phyloP scores from a whole-genome alignment of 2,113 vertebrate genomes.

The Camelus bactrianus region DNA sequence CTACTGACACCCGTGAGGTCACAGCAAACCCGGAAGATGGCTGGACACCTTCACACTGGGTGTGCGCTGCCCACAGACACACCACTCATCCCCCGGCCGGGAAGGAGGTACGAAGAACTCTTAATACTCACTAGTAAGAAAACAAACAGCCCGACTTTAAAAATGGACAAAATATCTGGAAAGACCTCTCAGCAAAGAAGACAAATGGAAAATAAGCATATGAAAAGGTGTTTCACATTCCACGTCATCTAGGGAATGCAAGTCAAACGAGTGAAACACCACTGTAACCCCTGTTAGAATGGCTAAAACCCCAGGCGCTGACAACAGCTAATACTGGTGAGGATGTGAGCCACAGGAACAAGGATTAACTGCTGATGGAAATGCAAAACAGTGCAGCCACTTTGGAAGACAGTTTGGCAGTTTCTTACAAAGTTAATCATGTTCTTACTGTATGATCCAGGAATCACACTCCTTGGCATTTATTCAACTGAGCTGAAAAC shows the following conservation, averaged over 20 bases:
- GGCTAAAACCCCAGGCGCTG: not conserved
- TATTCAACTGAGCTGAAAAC: not conserved
- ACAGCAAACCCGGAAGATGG: not conserved
- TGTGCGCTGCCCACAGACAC: accelerated
- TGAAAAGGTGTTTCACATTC: not conserved
- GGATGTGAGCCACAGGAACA: not conserved
- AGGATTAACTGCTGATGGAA: not conserved
- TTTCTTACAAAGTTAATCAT: not conserved
- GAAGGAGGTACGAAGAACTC: not conserved
- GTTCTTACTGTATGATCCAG: accelerated
- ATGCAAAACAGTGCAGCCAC: not conserved
- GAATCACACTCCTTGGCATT: not conserved
- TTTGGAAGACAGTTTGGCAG: not conserved
- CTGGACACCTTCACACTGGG: too few relatives aligned
- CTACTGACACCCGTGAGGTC: not conserved
- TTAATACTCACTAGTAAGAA: not conserved
- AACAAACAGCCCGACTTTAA: not conserved
- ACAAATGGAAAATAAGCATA: not conserved
- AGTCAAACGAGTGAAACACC: too few relatives aligned
- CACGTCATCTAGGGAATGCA: not conserved
- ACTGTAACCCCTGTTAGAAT: not conserved
- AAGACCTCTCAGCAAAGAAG: not conserved
- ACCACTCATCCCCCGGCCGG: too few relatives aligned
- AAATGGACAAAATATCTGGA: not conserved
- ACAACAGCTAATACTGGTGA: not conserved